phyloP scores from a whole-genome alignment of 2,113 vertebrate species.

The Fulmarus glacialis region DNA sequence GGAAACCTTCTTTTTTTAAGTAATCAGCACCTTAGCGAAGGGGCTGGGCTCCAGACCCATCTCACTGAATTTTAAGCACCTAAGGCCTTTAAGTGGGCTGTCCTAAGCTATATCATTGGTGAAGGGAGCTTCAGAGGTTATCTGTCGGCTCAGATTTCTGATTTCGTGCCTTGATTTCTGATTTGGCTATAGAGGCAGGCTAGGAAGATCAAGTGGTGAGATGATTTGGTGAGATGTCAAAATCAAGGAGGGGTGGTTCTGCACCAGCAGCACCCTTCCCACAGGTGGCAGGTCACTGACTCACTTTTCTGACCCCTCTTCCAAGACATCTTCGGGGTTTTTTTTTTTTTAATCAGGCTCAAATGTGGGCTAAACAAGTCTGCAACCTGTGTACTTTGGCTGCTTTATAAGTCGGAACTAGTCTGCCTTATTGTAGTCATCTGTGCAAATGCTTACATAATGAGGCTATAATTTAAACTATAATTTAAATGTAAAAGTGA shows the following conservation, averaged over 20 bases:
- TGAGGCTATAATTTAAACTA: neutral
- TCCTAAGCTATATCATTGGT: neutral
- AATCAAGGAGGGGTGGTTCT: neutral
- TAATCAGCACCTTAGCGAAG: neutral
- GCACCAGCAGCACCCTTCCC: neutral
- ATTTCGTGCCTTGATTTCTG: neutral
- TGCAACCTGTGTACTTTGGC: neutral
- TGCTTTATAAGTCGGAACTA: neutral
- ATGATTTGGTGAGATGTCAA: neutral
- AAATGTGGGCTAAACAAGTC: neutral
- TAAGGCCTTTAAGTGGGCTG: neutral
- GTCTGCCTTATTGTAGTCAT: neutral
- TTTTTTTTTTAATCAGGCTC: neutral
- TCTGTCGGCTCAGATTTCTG: neutral
- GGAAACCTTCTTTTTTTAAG: neutral
- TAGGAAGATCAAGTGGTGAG: neutral
- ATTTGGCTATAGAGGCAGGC: neutral
- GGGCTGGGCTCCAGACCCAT: neutral
- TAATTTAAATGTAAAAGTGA: neutral
- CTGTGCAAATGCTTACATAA: constrained; percentile 16
- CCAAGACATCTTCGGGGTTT: neutral
- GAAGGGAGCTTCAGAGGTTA: neutral
- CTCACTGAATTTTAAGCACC: neutral
- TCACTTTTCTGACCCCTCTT: neutral
- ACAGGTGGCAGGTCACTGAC: neutral